phyloP scores from a whole-genome alignment of 2,797 vertebrate genomes.

The Mormyrus proboscirostris region DNA sequence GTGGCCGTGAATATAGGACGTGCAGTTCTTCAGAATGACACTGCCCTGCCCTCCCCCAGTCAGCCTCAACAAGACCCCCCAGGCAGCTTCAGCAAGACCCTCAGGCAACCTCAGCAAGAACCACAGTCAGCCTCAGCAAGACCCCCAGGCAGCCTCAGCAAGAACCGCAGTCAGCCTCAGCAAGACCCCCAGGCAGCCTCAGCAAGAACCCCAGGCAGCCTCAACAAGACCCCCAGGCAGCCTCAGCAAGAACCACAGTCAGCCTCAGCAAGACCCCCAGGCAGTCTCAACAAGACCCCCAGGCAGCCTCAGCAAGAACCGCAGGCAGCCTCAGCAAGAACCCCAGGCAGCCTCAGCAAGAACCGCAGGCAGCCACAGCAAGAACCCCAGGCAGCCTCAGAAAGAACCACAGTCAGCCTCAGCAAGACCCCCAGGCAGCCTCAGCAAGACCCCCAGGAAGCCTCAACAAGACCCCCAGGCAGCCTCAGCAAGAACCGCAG shows the following conservation, averaged over 20 bases:
- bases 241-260: not conserved
- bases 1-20: not conserved
- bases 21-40: not conserved
- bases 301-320: not conserved
- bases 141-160: not conserved
- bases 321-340: not conserved
- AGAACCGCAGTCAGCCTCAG: not conserved
- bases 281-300: not conserved
- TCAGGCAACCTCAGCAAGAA: not conserved
- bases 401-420: not conserved
- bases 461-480: not conserved
- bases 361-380: not conserved
- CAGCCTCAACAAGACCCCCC: not conserved
- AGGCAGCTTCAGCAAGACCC: not conserved
- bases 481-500: not conserved
- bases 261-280: too few species aligned
- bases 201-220: not conserved
- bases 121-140: not conserved
- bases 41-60: not conserved
- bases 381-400: not conserved
- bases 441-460: not conserved
- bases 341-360: not conserved
- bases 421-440: not conserved
- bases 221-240: not conserved
- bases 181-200: not conserved